A percentile compares a stretch with the other conserved stretches of the same genome.
phyloP scores from a whole-genome alignment of 2,113 vertebrate genomes.

The Dicentrarchus labrax region DNA sequence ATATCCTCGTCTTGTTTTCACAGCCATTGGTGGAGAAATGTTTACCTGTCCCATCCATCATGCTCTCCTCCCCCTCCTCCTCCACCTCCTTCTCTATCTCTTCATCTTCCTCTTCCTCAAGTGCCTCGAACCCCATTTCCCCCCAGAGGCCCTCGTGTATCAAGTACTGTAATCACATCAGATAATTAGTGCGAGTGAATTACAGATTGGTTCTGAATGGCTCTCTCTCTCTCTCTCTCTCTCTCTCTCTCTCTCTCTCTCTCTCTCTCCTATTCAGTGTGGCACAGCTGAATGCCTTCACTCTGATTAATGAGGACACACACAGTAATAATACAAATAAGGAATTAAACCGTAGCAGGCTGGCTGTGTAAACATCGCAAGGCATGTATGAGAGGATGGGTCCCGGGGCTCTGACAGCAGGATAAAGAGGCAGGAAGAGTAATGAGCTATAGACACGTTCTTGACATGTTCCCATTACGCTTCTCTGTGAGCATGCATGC shows the following conservation, averaged over 20 bases:
- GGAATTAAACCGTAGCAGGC: slow-evolving; percentile 74
- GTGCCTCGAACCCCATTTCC: slow-evolving; percentile 44
- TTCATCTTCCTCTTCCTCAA: slow-evolving; percentile 52
- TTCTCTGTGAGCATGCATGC: slow-evolving; percentile 26
- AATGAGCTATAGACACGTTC: slow-evolving; percentile 78
- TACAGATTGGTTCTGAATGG: slow-evolving; percentile 51
- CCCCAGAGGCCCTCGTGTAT: slow-evolving; percentile 42
- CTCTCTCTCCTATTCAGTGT: slow-evolving; percentile 33
- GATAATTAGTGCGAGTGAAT: slow-evolving; percentile 58
- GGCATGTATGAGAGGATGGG: slow-evolving; percentile 81
- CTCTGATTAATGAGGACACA: slow-evolving; percentile 82
- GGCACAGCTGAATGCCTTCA: slow-evolving; percentile 79
- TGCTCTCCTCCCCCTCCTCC: slow-evolving; percentile 23
- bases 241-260: slow-evolving; percentile 21
- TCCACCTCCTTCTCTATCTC: slow-evolving; percentile 44
- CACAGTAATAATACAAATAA: slow-evolving; percentile 79
- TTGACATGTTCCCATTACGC: slow-evolving; percentile 81
- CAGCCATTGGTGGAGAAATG: slow-evolving; percentile 68
- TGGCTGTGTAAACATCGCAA: slow-evolving; percentile 81
- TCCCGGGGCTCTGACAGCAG: slow-evolving; percentile 75
- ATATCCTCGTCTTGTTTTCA: slow-evolving; percentile 65
- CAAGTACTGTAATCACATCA: slow-evolving; percentile 63
- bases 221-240: slow-evolving; percentile 19
- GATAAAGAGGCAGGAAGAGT: slow-evolving; percentile 80
- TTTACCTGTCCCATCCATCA: slow-evolving; percentile 82